phyloP scores from a whole-genome alignment of 2,113 vertebrate species.

The Laticauda colubrina region DNA sequence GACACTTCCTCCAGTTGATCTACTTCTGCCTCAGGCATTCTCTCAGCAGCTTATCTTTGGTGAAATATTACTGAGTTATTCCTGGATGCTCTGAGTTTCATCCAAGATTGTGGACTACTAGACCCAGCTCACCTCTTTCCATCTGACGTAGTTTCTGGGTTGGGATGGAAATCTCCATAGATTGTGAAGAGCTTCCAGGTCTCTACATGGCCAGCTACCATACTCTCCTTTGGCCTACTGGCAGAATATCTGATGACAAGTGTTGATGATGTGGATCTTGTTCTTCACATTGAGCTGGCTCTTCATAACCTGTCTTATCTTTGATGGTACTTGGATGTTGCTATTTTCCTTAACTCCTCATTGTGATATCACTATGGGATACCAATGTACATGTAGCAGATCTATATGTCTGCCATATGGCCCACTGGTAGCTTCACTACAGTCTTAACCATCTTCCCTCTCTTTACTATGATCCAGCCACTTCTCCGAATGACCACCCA shows the following conservation, averaged over 20 bases:
- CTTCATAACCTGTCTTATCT: background rate
- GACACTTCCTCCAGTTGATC: background rate
- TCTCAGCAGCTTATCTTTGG: background rate
- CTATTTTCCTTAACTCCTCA: background rate
- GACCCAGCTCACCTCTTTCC: background rate
- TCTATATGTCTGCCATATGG: background rate
- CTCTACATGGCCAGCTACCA: background rate
- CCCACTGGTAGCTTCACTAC: background rate
- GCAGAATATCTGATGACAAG: background rate
- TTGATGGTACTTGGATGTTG: background rate
- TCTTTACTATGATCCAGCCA: background rate
- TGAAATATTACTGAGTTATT: background rate
- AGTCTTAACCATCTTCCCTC: background rate
- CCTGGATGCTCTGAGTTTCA: background rate
- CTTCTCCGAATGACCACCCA: background rate
- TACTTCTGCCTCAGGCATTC: background rate
- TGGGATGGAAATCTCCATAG: background rate
- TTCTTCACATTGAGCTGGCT: background rate
- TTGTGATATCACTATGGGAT: background rate
- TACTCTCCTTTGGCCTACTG: background rate
- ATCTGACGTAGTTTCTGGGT: background rate
- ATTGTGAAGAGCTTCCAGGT: background rate
- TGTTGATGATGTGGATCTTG: background rate
- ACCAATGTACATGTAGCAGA: background rate
- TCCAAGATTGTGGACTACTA: background rate